A percentile compares a stretch with the other conserved stretches of the same genome.
Evolutionary conservation across 2,888 invertebrate species (phyloP).

Genomic region (Cecidostiba fungosa): DNA sequence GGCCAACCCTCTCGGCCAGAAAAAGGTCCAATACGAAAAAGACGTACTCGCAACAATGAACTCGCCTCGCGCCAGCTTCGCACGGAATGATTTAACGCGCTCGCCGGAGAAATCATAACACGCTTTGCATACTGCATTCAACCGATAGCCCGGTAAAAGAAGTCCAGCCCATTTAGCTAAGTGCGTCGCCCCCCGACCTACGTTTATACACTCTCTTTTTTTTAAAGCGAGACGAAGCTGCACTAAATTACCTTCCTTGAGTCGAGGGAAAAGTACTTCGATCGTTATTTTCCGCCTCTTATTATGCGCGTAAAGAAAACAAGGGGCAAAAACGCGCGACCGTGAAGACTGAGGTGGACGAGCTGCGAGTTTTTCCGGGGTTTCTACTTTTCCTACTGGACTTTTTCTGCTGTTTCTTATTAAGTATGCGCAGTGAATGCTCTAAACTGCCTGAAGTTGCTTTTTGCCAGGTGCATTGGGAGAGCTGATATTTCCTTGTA

Average conservation of each 20-base stretch:
- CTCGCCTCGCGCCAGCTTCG: conserved; percentile 10
- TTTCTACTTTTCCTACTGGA: conserved; percentile 19
- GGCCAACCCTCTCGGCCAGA: neutral
- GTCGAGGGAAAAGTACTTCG: conserved; percentile 53
- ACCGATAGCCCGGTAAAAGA: conserved; percentile 48
- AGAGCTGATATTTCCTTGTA: neutral
- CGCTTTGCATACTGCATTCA: conserved; percentile 48
- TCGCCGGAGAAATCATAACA: conserved; percentile 47
- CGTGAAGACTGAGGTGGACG: neutral
- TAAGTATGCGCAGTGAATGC: conserved; percentile 42
- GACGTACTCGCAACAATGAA: conserved; percentile 16
- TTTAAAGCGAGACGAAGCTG: conserved; percentile 28
- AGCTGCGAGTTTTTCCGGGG: conserved; percentile 30
- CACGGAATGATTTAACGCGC: conserved; percentile 42
- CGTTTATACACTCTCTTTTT: neutral
- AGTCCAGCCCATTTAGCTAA: conserved; percentile 44
- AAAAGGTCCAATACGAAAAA: conserved; percentile 20
- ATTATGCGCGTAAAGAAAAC: conserved; percentile 47
- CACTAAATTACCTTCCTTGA: conserved; percentile 47
- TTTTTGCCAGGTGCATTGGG: neutral
- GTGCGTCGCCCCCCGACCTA: conserved; percentile 9
- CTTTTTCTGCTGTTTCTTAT: conserved; percentile 49
- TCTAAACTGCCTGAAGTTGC: conserved; percentile 24
- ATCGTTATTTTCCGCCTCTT: conserved; percentile 55
- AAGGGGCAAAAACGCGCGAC: neutral